Base-by-base conservation (phyloP, 2,113 vertebrate genomes). In the Lycaon pictus region DNA sequence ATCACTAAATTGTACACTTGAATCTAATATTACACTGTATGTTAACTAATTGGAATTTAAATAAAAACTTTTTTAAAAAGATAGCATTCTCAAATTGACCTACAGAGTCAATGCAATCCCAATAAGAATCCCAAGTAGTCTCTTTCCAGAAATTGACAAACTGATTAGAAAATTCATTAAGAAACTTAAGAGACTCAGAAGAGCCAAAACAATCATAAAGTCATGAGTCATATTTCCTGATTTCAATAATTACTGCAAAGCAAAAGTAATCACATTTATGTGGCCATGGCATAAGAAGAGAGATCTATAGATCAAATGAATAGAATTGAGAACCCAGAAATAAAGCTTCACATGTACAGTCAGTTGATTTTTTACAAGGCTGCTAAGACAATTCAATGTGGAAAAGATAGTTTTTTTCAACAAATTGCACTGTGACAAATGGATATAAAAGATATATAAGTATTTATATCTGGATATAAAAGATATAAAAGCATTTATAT, bases 191-290 rank as follows among this genome's bases (percentile, higher is more conserved):
- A 79, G 51, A 79, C 76, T 27, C 29, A 55, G 51, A 79, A 79
- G 20, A 77, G 37, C 56, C 48, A 65, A 63, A 91, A 80, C 23
- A 56, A 37, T 71, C 0, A 88, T 35, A 32, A 87, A n/a, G 10
- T 86, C 71, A 63, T 22, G 8, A 56, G 11, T 25, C 20, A n/a
- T 43, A 20, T 53, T 89, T 90, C 20, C 72, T 69, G 37, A 55
- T 43, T 63, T 43, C 25, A 80, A 72, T 85, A 71, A 16, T 71
- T 55, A 60, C 20, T 32, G 9, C 32, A 76, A 83, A 56, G n/a
- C 15, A 63, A 81, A 2, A 63, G 20, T 7, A 72, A 60, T 25
- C 5, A 32, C 2, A 7, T n/a, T 7, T 1, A 0, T 43, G 7
- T 74, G 15, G 63, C 17, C 32, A 22, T 55, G 22, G 37, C 4